A percentile compares a stretch with the other conserved stretches of the same genome.
phyloP scores from a whole-genome alignment of 2,797 vertebrate species.

The Tapera naevia region DNA sequence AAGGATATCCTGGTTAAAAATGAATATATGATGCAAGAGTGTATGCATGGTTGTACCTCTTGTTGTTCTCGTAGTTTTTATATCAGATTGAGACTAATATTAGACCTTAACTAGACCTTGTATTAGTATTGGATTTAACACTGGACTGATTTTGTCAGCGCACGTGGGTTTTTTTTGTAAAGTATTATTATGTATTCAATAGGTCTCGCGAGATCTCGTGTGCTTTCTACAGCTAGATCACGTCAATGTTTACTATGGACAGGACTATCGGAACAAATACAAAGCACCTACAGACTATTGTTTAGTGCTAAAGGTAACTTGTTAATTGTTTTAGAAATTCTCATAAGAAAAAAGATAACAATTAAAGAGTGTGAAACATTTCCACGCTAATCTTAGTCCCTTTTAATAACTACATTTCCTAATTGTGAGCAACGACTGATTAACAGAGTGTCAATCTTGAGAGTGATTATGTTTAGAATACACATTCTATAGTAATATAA shows the following conservation, averaged over 20 bases:
- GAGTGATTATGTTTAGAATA: background rate
- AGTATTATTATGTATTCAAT: background rate
- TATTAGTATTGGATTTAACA: background rate
- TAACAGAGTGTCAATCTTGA: background rate
- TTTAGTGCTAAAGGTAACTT: conserved; percentile 90
- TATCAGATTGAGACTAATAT: background rate
- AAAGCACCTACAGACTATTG: conserved; percentile 98
- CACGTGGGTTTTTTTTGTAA: background rate
- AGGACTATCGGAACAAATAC: conserved; percentile 97
- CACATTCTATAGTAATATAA: background rate
- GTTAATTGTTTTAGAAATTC: background rate
- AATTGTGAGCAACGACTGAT: background rate
- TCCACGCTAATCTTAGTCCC: background rate
- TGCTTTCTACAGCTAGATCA: conserved; percentile 98
- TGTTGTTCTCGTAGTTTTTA: background rate
- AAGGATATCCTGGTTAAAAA: background rate
- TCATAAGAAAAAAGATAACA: background rate
- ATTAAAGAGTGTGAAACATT: background rate
- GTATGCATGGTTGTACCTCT: background rate
- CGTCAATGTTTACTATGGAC: conserved; percentile 94
- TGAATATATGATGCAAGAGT: background rate
- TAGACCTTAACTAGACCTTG: background rate
- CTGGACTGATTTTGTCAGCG: background rate
- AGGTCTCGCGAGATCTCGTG: conserved; percentile 94
- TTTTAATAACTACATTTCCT: background rate